Conservation (phyloP, 2,113 vertebrate species). For the Anoplopoma fimbria region DNA sequence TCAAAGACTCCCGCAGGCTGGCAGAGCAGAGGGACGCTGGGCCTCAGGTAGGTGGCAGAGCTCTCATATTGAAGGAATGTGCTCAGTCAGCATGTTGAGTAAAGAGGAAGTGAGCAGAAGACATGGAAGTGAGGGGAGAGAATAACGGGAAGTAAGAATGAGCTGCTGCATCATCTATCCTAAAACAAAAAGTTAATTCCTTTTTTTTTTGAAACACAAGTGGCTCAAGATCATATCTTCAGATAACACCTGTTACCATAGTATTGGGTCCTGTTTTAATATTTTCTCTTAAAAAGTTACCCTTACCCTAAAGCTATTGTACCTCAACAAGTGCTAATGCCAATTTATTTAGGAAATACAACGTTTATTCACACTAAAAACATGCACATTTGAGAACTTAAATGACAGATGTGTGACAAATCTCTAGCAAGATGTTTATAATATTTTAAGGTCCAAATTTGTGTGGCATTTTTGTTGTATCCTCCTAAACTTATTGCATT, state of each 20-base stretch:
- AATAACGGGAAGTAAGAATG: conserved; percentile 9
- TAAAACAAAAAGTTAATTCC: not conserved
- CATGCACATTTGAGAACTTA: not conserved
- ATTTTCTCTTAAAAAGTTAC: not conserved
- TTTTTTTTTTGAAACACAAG: not conserved
- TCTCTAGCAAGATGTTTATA: not conserved
- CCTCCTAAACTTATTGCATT: not conserved
- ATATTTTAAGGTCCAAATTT: not conserved
- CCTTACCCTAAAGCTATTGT: not conserved
- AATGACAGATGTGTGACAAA: not conserved
- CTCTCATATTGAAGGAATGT: not conserved
- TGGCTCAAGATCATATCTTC: not conserved
- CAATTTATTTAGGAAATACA: not conserved
- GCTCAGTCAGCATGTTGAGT: not conserved
- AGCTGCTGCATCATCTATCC: not conserved
- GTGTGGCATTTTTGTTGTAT: not conserved
- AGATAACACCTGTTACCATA: not conserved
- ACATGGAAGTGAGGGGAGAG: not conserved
- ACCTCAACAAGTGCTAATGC: not conserved
- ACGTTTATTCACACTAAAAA: not conserved
- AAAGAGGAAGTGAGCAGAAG: conserved; percentile 20
- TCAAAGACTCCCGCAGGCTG: conserved; percentile 87
- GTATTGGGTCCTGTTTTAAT: not conserved
- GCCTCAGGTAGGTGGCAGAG: conserved; percentile 71
- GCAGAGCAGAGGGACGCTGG: conserved; percentile 72